Percentiles rank a stretch among this genome's conserved stretches.
Evolutionary conservation across 2,888 invertebrate species (phyloP).

Genomic region (Nematopogon swammerdamellus): DNA sequence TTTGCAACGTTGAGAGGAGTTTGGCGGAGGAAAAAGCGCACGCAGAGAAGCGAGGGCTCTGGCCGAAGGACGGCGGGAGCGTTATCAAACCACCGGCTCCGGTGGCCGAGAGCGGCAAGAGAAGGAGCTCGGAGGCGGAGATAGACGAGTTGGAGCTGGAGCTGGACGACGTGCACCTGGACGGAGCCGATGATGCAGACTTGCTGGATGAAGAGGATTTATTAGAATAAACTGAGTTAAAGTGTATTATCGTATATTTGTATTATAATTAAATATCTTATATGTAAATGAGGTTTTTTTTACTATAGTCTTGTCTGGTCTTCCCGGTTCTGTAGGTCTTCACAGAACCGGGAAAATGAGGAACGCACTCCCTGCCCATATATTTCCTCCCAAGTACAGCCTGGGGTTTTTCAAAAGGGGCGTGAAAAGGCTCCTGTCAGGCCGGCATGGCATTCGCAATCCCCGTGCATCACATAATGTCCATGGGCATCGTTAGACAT

Average conservation of each 20-base stretch:
- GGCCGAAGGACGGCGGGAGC: conserved; percentile 7
- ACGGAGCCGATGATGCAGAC: conserved; percentile 62
- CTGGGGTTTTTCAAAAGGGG: too few relatives aligned
- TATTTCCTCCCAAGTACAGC: too few relatives aligned
- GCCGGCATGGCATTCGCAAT: too few relatives aligned
- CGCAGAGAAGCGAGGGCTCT: conserved; percentile 6
- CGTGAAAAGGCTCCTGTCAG: too few relatives aligned
- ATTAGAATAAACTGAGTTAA: conserved; percentile 1
- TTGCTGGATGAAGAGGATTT: conserved; percentile 22
- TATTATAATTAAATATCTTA: not conserved
- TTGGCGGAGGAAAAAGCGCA: conserved; percentile 20
- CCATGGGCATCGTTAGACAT: too few relatives aligned
- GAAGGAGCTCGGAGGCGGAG: conserved; percentile 31
- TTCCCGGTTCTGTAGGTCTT: too few relatives aligned
- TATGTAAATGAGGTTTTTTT: too few relatives aligned
- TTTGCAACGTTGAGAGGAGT: conserved; percentile 27
- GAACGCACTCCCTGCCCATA: too few relatives aligned
- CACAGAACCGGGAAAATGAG: too few relatives aligned
- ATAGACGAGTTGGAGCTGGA: conserved; percentile 77
- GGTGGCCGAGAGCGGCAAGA: conserved; percentile 13
- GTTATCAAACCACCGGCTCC: conserved; percentile 20
- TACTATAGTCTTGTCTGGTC: too few relatives aligned
- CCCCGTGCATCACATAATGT: too few relatives aligned
- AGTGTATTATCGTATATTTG: conserved; percentile 1
- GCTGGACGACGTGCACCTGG: conserved; percentile 76